phyloP scores from a whole-genome alignment of 2,113 vertebrate species.

The Accipiter cooperii region DNA sequence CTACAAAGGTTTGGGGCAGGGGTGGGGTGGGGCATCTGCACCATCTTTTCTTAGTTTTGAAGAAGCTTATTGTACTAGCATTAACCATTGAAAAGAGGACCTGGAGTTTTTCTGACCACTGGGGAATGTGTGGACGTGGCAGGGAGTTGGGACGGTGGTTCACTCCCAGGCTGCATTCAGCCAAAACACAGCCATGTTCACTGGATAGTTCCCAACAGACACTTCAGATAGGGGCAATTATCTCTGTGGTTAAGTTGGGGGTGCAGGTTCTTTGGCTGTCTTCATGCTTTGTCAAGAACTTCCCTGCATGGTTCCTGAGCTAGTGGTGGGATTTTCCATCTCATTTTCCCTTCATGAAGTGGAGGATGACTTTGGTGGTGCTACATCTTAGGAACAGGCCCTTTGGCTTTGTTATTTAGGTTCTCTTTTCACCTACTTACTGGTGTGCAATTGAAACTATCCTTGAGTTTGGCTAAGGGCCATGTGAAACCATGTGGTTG shows the following conservation, averaged over 20 bases:
- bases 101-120: not conserved
- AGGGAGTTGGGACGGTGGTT: not conserved
- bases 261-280: not conserved
- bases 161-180: not conserved
- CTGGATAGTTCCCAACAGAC: not conserved
- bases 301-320: not conserved
- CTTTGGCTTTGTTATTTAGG: not conserved
- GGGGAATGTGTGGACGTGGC: accelerated
- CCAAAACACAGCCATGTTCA: not conserved
- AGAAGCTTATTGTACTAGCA: not conserved
- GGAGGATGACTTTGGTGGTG: not conserved
- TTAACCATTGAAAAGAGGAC: not conserved
- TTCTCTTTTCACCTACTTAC: not conserved
- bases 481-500: not conserved
- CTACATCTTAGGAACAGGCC: not conserved
- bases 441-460: not conserved
- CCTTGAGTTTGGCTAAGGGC: not conserved
- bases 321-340: not conserved
- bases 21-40: not conserved
- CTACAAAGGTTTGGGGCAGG: not conserved
- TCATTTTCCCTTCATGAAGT: not conserved
- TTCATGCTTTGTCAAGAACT: not conserved
- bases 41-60: not conserved
- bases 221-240: not conserved
- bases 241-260: not conserved